These are phyloP conservation scores for Sapajus apella DNA, from an alignment of 2,113 vertebrate genomes.

Conservation along the genomic window DNA sequence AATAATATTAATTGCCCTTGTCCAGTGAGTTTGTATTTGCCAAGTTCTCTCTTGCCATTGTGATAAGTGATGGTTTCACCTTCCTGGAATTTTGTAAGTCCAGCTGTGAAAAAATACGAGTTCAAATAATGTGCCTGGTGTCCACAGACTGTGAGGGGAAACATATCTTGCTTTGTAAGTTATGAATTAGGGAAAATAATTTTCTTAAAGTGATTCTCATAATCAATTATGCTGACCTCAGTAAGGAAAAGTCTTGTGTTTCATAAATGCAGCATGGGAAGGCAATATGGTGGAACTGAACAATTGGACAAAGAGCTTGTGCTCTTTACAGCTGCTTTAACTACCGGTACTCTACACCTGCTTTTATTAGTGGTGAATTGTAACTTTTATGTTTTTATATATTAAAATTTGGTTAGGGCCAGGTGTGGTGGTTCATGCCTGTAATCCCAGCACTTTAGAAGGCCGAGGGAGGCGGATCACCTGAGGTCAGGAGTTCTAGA, in stretches of 20 bases:
- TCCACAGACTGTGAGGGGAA: neutral
- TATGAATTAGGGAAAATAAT: neutral
- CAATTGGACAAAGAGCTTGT: neutral
- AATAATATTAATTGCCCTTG: constrained; percentile 10
- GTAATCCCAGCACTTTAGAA: too few relatives aligned
- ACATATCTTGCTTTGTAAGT: neutral
- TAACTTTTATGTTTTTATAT: neutral
- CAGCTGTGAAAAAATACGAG: neutral
- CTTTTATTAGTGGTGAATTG: neutral
- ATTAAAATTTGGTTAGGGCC: neutral
- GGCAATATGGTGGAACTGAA: neutral
- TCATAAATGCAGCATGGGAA: neutral
- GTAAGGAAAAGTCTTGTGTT: neutral
- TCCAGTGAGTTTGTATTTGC: neutral
- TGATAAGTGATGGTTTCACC: neutral
- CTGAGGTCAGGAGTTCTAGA: too few relatives aligned
- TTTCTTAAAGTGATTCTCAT: neutral
- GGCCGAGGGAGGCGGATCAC: too few relatives aligned
- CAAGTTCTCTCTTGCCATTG: neutral
- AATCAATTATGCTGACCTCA: neutral
- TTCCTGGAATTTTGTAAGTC: constrained; percentile 14
- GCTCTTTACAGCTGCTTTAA: neutral
- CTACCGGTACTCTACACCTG: neutral
- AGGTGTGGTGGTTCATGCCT: too few relatives aligned
- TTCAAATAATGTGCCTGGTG: neutral